Base-by-base conservation (phyloP, 2,797 vertebrate genomes). In the Australoheros facetus region DNA sequence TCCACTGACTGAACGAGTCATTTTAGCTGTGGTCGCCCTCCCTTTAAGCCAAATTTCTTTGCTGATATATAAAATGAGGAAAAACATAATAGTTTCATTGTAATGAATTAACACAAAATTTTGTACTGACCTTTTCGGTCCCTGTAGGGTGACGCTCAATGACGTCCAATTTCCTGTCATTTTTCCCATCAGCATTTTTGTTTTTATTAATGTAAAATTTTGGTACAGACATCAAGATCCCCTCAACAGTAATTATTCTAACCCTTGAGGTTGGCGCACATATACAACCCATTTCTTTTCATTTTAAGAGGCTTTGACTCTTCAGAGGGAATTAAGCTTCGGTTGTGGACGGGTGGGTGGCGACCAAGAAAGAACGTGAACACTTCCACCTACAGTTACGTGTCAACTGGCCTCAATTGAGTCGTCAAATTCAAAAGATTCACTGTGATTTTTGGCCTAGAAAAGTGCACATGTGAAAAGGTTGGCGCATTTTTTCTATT, bases 391-490 rank as follows among this genome's bases (percentile, higher is more conserved):
- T 42, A 42, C 62, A 51, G 48, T 51, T 69, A 51, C 51, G 30
- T 51, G 64, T 69, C 45, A 51, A 51, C 45, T 32, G 45, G 23
- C 34, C 23, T 62, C 13, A n/a, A 48, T 10, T 42, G 23, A n/a
- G 21, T 66, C 28, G 7, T 48, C 23, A 66, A 48, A 51, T 69
- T 51, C 34, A 21, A n/a, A 73, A 57, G 39, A 73, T 42, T 54
- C 42, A 57, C 34, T 45, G 26, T 23, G 21, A 37, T 55, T 16
- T 56, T 42, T 56, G 53, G 32, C 53, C 69, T 59, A 59, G 55
- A 78, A 51, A 32, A 70, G 23, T 70, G 75, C 62, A 57, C 62
- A 39, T 32, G 32, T 58, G 37, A 69, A n/a, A 17, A 51, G 26
- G 30, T 53, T 51, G 64, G 26, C 42, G 3, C 21, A 56, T 56